Base-by-base conservation (phyloP, 2,113 vertebrate genomes). In the Ageneiosus marmoratus region DNA sequence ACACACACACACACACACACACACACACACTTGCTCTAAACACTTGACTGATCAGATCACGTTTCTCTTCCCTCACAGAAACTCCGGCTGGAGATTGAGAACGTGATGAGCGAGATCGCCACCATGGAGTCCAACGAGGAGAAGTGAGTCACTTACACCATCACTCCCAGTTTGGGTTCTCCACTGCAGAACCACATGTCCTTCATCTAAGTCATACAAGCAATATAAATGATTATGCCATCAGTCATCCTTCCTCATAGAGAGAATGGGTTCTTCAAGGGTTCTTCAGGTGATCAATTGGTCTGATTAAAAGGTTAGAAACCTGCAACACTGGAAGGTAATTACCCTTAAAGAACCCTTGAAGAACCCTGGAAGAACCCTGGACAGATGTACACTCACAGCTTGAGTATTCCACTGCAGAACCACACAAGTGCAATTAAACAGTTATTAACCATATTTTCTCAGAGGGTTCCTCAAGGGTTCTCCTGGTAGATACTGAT, bases 21-120 rank as follows among this genome's bases (percentile, higher is more conserved):
- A 75, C 73, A 75, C 50, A 75, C 73, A 75, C 50, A 53, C 50
- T 6, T 12, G 27, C 48, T 55, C 29, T 55, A 20, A 74, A 12
- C 16, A 53, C 48, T 20, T 34, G 11, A 44, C 22, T 18, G 3
- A 37, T n/a, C 50, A n/a, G 3, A 37, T n/a, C 50, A n/a, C 20
- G 2, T 73, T 27, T 22, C 50, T 29, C 9, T 83, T 79, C 87
- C 13, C 72, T n/a, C 77, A 20, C 91, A 98, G 96, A 97, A 93
- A 83, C 91, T 96, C 80, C 95, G 95, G 83, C 82, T 95, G 37
- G 93, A 97, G 82, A 96, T 96, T 10, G 91, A 90, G 20, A 90
- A 91, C 37, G 86, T 95, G 82, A 92, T 91, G 79, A 90, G 94
- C 9, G 93, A 95, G 65, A 94, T 95, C 0, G 94, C 95, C 85